Evolutionary conservation across 2,113 vertebrate species (phyloP), one percentile per base, ranked within the genome.

Genomic region (Phylloscopus whistleri): DNA sequence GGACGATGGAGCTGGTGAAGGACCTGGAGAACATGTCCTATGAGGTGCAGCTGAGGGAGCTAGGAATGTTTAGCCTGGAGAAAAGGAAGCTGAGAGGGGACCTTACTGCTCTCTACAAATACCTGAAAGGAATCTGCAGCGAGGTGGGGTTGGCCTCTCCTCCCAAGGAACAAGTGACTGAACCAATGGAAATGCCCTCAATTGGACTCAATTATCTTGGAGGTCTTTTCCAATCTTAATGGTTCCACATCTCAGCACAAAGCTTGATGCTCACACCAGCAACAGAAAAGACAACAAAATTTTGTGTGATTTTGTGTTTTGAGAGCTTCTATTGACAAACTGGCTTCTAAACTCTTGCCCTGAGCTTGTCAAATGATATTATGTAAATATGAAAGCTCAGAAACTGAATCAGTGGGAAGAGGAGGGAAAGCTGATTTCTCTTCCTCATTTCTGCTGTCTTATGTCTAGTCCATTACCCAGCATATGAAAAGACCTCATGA

Each of bases 1-100:
- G 11, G 13, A 19, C 9, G 30, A 15, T 0, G 0, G n/a, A 39
- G 19, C 10, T 52, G 23, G 9, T 0, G 0, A 53, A 68, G 11
- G 16, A 16, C 39, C 28, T 67, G 39, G 33, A 74, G 28, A 33
- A 18, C 33, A 4, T 3, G 0, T n/a, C 16, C 24, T 28, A 0
- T n/a, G 4, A 67, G 11, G 24, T 26, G 24, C 23, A 68, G 14
- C 20, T 68, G 53, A 60, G 13, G 7, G n/a, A 46, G 13, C 24
- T 75, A 10, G 9, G 16, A 12, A 14, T 39, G 5, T 41, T 68
- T 46, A 82, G 39, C 30, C 18, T 46, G 11, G 39, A 59, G 33
- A 21, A 82, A 82, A 39, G 46, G 7, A 67, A 28, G 33, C 13
- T n/a, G 46, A 75, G 28, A n/a, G 7, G 20, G 3, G 6, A n/a